A percentile compares a stretch with the other conserved stretches of the same genome.
These are phyloP conservation scores for Conistra vaccinii DNA, from an alignment of 2,888 invertebrate genomes.

Conservation along the genomic window DNA sequence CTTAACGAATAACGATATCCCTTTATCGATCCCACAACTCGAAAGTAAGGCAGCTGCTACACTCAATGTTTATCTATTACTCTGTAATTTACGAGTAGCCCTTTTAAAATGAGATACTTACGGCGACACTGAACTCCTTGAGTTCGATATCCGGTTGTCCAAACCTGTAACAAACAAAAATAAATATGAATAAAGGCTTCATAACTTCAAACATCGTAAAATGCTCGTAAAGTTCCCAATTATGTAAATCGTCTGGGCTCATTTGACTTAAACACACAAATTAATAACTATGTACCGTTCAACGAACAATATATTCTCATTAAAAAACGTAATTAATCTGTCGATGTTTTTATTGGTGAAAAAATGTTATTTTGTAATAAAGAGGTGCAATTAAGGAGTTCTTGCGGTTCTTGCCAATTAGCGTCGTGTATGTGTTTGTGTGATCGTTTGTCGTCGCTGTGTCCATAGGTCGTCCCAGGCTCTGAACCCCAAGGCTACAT, in stretches of 20 bases:
- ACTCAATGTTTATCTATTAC: constrained; percentile 25
- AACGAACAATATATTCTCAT: constrained; percentile 47
- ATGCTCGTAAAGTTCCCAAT: constrained; percentile 45
- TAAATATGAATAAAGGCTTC: constrained; percentile 40
- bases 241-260: constrained; percentile 49
- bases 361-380: constrained; percentile 12
- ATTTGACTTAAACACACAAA: constrained; percentile 46
- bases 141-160: constrained; percentile 89
- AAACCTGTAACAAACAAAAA: constrained; percentile 81
- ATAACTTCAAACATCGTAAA: constrained; percentile 48
- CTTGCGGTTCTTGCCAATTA: constrained; percentile 26
- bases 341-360: constrained; percentile 19
- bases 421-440: constrained; percentile 30
- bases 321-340: constrained; percentile 48
- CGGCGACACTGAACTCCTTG: constrained; percentile 87
- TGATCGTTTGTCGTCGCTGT: constrained; percentile 3
- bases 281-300: constrained; percentile 49
- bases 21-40: constrained; percentile 22
- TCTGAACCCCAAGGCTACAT: constrained; percentile 23
- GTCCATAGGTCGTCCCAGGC: background rate
- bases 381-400: constrained; percentile 28
- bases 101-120: constrained; percentile 75
- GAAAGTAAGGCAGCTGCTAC: constrained; percentile 24
- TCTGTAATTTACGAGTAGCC: constrained; percentile 22
- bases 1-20: constrained; percentile 17